Evolutionary conservation across 1,140 invertebrate species (phyloP), one percentile per base, ranked within the genome.

Genomic region (Varroa destructor): DNA sequence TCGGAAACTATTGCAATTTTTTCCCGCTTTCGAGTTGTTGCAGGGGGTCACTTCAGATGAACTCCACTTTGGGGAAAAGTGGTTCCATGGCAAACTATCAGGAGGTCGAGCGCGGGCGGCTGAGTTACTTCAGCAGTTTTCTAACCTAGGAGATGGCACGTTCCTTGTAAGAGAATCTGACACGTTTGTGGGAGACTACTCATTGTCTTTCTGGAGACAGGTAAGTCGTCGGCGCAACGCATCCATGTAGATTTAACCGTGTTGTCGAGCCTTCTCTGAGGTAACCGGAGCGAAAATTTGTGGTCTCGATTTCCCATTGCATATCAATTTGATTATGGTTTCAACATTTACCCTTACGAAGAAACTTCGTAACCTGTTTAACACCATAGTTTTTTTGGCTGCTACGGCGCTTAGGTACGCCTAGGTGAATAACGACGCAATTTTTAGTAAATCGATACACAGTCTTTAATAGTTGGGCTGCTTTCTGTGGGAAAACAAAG

Each of bases 151-250:
- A 1, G 91, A 97, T 79, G 94, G 93, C 0, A 94, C 91, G 1
- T 98, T 97, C 80, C 82, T 98, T 14, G 93, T 98, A 0, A 81
- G 93, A 73, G 89, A 93, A 75, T 94, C 92, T 79, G 91, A 94
- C 43, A 97, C 93, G 0, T 97, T 96, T 81, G 89, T 95, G 36
- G 93, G 93, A 0, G 93, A 97, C 81, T 96, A 94, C 78, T 92
- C 91, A 72, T 79, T 98, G 1, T 96, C 92, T 0, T 97, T 97
- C 81, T 95, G 89, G 85, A 78, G 77, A 75, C 40, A 43, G 43
- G 70, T 14, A 58, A 54, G 61, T 64, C 3, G 72, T 10, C 25
- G 8, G 43, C 10, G 43, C 14, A 71, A 8, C 46, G 8, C 46
- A 25, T 70, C 4, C 42, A 70, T 70, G 42, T 67, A n/a, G 36